phyloP scores from a whole-genome alignment of 2,888 invertebrate genomes.

The Hymenopus coronatus region DNA sequence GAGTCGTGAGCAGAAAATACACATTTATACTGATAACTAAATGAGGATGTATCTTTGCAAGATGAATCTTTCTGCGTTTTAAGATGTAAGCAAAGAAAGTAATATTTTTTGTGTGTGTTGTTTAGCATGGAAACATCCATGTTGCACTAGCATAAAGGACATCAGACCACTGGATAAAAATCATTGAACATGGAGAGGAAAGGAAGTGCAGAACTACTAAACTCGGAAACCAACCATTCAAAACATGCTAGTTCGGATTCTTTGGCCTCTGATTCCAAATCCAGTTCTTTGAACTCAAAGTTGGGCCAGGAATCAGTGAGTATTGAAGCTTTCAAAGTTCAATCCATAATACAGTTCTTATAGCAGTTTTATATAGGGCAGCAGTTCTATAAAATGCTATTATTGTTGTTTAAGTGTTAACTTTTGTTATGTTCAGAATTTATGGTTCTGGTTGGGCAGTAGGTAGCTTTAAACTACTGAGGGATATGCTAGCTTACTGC shows the following conservation, averaged over 20 bases:
- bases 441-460: neutral
- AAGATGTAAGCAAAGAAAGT: too few relatives aligned
- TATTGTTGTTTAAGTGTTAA: too few relatives aligned
- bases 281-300: conserved; percentile 80
- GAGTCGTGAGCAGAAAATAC: too few relatives aligned
- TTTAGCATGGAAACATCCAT: neutral
- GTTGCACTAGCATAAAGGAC: neutral
- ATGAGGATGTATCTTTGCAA: too few relatives aligned
- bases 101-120: neutral
- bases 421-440: too few relatives aligned
- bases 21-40: too few relatives aligned
- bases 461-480: neutral
- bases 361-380: too few relatives aligned
- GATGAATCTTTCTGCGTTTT: too few relatives aligned
- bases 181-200: conserved; percentile 58
- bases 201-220: conserved; percentile 63
- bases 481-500: neutral
- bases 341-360: too few relatives aligned
- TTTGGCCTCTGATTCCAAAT: conserved; percentile 79
- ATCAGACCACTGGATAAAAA: neutral
- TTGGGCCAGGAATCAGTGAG: conserved; percentile 78
- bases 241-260: conserved; percentile 81
- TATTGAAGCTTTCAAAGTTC: conserved; percentile 33
- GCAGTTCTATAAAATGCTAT: too few relatives aligned
- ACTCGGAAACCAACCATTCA: conserved; percentile 57